These are phyloP conservation scores for Pocillopora damicornis DNA, from an alignment of 64 coral and sea anemone genomes.

Conservation along the genomic window DNA sequence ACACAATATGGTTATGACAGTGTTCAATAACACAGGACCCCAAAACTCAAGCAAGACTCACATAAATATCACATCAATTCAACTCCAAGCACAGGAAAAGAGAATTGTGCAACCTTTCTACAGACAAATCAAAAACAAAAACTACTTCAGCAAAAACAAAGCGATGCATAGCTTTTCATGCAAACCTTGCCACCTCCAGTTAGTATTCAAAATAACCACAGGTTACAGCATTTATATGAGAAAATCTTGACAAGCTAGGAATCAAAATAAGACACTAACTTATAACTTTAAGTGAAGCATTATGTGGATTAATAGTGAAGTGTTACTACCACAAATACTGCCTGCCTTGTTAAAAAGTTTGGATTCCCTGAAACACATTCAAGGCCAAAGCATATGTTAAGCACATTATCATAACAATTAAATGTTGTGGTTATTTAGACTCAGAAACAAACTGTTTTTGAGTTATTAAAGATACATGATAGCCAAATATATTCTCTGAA, in stretches of 20 bases:
- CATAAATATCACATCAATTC: too few relatives aligned
- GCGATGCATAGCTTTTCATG: neutral
- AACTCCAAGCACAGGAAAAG: too few relatives aligned
- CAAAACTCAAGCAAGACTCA: too few relatives aligned
- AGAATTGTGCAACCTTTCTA: neutral
- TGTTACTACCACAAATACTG: too few relatives aligned
- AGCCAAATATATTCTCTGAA: neutral
- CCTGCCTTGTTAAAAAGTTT: neutral
- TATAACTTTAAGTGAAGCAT: too few relatives aligned
- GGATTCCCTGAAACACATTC: neutral
- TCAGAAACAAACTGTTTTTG: slow-evolving; percentile 20
- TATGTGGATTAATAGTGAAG: too few relatives aligned
- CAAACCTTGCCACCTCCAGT: neutral
- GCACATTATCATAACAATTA: neutral
- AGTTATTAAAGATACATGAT: slow-evolving; percentile 44
- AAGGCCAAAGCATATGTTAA: neutral
- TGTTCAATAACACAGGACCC: too few relatives aligned
- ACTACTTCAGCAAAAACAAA: neutral
- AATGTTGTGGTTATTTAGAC: neutral
- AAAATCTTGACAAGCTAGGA: too few relatives aligned
- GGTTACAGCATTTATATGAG: neutral
- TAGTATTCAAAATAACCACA: neutral
- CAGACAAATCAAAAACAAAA: neutral
- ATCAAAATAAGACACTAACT: too few relatives aligned
- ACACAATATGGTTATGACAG: too few relatives aligned